Conservation (phyloP, 2,888 invertebrate species). For the Spodoptera picta region DNA sequence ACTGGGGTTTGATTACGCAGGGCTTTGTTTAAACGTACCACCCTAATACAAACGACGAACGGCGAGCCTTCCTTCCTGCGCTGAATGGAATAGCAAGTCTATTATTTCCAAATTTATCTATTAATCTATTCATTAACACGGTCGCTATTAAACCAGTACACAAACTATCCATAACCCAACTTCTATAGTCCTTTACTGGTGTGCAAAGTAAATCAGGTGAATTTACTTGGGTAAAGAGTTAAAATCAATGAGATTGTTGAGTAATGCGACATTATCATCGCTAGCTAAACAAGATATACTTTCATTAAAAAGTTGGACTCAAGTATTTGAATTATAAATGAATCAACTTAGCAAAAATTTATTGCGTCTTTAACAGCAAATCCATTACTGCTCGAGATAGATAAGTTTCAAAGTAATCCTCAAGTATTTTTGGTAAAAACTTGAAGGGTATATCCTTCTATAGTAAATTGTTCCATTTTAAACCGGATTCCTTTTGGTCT, state of each 20-base stretch:
- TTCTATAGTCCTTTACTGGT: no score
- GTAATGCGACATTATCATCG: constrained; percentile 15
- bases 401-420: constrained; percentile 42
- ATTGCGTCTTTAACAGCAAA: constrained; percentile 46
- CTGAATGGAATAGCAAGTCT: constrained; percentile 13
- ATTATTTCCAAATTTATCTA: constrained; percentile 20
- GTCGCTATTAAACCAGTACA: background rate
- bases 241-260: constrained; percentile 20
- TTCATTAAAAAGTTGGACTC: constrained; percentile 42
- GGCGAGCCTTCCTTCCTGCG: constrained; percentile 9
- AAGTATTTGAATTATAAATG: constrained; percentile 52
- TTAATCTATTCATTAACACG: constrained; percentile 10
- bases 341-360: constrained; percentile 44
- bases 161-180: background rate
- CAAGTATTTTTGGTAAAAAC: constrained; percentile 27
- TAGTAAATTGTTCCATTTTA: constrained; percentile 7
- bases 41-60: constrained; percentile 18
- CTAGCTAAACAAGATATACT: constrained; percentile 24
- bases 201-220: no score
- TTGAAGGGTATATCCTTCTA: constrained; percentile 11
- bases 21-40: constrained; percentile 48
- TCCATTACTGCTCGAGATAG: constrained; percentile 45
- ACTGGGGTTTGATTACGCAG: constrained; percentile 52
- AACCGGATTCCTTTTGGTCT: constrained; percentile 13
- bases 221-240: constrained; percentile 1